Evolutionary conservation across 2,113 vertebrate species (phyloP).

Genomic region (Penelope pileata): DNA sequence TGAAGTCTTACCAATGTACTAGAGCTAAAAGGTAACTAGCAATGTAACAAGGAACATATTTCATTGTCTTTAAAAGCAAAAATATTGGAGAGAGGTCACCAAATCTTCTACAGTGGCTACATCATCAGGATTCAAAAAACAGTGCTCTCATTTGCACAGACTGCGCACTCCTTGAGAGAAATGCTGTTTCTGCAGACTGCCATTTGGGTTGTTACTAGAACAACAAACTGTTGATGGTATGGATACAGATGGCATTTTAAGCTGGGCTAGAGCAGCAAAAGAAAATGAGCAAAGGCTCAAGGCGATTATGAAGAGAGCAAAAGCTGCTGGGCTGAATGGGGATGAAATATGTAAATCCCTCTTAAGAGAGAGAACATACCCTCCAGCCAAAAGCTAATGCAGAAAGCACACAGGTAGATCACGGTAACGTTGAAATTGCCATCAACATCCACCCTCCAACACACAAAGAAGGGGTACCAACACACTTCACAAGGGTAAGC

Average conservation of each 20-base stretch:
- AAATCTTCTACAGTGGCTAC: not conserved
- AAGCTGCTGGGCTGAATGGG: slow-evolving; percentile 60
- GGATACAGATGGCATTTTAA: slow-evolving; percentile 68
- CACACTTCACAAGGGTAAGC: not conserved
- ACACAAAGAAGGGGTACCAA: not conserved
- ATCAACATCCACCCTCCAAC: not conserved
- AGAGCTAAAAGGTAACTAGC: not conserved
- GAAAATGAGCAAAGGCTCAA: slow-evolving; percentile 66
- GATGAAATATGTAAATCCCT: slow-evolving; percentile 60
- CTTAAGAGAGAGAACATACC: slow-evolving; percentile 4
- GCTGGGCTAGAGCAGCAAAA: slow-evolving; percentile 54
- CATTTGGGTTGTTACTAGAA: slow-evolving; percentile 68
- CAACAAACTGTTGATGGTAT: slow-evolving; percentile 66
- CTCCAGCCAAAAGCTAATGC: slow-evolving; percentile 27
- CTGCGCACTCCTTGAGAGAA: slow-evolving; percentile 45
- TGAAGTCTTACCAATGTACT: not conserved
- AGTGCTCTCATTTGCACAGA: slow-evolving; percentile 14
- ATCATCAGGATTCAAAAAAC: slow-evolving; percentile 20
- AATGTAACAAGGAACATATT: not conserved
- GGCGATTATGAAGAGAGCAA: slow-evolving; percentile 25
- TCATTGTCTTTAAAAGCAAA: slow-evolving; percentile 4
- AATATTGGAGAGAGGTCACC: not conserved
- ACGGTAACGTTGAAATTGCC: not conserved
- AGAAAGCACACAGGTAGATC: slow-evolving; percentile 33
- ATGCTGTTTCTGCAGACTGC: slow-evolving; percentile 53